Base-by-base conservation (phyloP, 2,113 vertebrate genomes). In the Proterorhinus semilunaris region DNA sequence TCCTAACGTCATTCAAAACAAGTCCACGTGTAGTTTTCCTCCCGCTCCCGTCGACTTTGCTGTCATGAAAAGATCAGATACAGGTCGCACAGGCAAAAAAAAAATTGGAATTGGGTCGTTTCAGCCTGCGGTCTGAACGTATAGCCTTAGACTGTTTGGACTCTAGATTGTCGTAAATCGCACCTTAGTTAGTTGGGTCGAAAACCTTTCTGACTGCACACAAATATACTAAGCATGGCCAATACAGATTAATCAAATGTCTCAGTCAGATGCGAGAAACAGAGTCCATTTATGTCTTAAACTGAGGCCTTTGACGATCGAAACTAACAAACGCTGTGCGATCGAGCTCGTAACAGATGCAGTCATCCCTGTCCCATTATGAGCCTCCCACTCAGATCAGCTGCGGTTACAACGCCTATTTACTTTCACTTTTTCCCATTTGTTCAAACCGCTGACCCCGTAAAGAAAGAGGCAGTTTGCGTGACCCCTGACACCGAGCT, bases 361-460 rank as follows among this genome's bases (percentile, higher is more conserved):
- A 16, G 8, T 43, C 58, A 15, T 44, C 58, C 27, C 42, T 61
- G 58, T 61, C 42, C 42, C 42, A 61, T 61, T 61, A 45, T 61
- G 7, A 44, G 13, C 42, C 58, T 45, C 58, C 58, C 58, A 61
- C 58, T 61, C 58, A 61, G 58, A 15, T 15, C 58, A 15, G 42
- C 42, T 42, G 2, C 10, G 43, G 13, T 44, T 1, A 8, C 43
- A 10, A 42, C 8, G 42, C n/a, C n/a, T 61, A 44, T 61, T 61
- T 61, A 44, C 42, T 61, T 43, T 44, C 42, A 51, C 42, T 45
- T 15, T 61, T 61, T 61, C 42, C 42, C 9, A 45, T 61, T 61
- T 45, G 58, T 61, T 45, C 58, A 61, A 61, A 45, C 13, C 42
- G 36, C 58, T 61, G 58, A 61, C 42, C 58, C 15, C 8, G 55